A percentile compares a stretch with the other conserved stretches of the same genome.
phyloP scores from a whole-genome alignment of 1,140 invertebrate genomes.

The Calliphora vicina region DNA sequence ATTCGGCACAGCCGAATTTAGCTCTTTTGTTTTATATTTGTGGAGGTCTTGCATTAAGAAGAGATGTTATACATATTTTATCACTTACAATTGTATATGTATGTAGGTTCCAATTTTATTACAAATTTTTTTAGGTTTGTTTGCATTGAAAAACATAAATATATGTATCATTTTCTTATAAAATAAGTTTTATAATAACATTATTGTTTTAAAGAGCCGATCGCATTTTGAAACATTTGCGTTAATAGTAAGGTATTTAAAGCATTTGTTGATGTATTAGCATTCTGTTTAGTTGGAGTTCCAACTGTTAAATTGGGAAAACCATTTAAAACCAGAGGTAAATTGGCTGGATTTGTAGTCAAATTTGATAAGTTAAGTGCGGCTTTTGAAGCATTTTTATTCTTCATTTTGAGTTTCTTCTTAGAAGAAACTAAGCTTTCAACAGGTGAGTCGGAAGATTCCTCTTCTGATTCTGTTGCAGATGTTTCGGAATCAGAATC shows the following conservation, averaged over 20 bases:
- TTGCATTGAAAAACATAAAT: too few species aligned
- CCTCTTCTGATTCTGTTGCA: neutral
- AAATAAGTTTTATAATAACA: too few species aligned
- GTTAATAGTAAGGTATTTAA: constrained; percentile 13
- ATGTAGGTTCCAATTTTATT: too few species aligned
- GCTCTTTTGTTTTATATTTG: too few species aligned
- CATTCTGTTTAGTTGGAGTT: neutral
- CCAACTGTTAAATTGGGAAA: neutral
- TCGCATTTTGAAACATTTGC: constrained; percentile 33
- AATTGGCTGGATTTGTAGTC: neutral
- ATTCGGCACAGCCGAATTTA: too few species aligned
- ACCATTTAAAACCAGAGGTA: neutral
- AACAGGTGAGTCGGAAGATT: neutral
- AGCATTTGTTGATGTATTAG: neutral
- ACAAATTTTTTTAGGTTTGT: neutral
- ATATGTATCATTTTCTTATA: too few species aligned
- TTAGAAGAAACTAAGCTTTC: neutral
- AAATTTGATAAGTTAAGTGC: neutral
- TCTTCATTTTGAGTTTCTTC: neutral
- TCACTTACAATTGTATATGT: too few species aligned
- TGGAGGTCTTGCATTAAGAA: too few species aligned
- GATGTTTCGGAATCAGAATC: neutral
- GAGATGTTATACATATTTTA: too few species aligned
- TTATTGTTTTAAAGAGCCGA: neutral
- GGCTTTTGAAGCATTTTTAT: neutral